Percentiles rank a stretch among this genome's conserved stretches.
phyloP scores from a whole-genome alignment of 2,888 invertebrate species.

The Cerastis rubricosa region DNA sequence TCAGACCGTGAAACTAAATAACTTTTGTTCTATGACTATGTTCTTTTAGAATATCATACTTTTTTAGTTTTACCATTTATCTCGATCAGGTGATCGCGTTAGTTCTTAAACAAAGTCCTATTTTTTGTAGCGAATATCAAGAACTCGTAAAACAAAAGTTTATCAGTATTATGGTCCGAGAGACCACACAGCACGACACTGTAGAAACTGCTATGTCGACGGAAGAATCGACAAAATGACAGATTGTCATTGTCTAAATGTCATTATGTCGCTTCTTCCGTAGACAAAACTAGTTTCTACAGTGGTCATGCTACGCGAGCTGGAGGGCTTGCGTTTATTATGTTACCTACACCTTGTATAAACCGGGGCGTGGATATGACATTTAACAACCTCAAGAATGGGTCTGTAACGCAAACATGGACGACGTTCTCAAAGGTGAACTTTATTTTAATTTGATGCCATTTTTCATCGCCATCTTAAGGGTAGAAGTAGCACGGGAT shows the following conservation, averaged over 20 bases:
- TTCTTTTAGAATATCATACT: too few relatives aligned
- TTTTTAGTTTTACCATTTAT: too few relatives aligned
- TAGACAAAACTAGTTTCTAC: too few relatives aligned
- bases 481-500: neutral
- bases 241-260: too few relatives aligned
- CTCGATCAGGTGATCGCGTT: too few relatives aligned
- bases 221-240: too few relatives aligned
- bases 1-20: neutral
- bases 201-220: too few relatives aligned
- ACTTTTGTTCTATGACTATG: neutral
- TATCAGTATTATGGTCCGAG: neutral
- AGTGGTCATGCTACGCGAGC: too few relatives aligned
- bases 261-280: too few relatives aligned
- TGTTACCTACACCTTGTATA: neutral
- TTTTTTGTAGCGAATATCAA: neutral
- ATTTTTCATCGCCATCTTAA: neutral
- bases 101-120: too few relatives aligned
- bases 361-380: neutral
- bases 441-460: neutral
- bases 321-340: neutral
- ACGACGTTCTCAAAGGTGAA: neutral
- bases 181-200: too few relatives aligned
- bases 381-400: neutral
- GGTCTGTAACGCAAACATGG: neutral
- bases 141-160: neutral